Evolutionary conservation across 1,140 invertebrate species (phyloP).

Genomic region (Trichomalopsis sarcophagae): DNA sequence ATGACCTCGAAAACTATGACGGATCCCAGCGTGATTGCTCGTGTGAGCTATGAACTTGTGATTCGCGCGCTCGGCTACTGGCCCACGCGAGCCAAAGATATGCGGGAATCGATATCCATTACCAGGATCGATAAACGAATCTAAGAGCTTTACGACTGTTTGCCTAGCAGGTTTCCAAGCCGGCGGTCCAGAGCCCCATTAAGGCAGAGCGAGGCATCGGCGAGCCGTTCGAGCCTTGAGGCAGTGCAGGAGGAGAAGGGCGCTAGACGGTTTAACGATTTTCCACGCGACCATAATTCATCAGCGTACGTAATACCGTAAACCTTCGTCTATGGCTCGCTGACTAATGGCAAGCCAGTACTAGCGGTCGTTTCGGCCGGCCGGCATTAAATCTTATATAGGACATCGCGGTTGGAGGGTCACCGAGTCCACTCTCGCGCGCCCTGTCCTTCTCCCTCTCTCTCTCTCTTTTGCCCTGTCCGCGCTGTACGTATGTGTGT

Average conservation of each 20-base stretch:
- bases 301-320: conserved; percentile 40
- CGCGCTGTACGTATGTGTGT: too few species aligned
- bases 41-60: not conserved
- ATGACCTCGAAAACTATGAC: too few species aligned
- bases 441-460: not conserved
- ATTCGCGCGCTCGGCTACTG: not conserved
- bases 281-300: conserved; percentile 47
- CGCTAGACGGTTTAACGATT: conserved; percentile 47
- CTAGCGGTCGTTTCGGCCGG: conserved; percentile 13
- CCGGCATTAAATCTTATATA: conserved; percentile 38
- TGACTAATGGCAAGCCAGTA: conserved; percentile 46
- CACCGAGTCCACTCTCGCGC: not conserved
- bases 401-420: not conserved
- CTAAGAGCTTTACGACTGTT: conserved; percentile 47
- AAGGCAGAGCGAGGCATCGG: not conserved
- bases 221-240: not conserved
- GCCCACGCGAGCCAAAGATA: not conserved
- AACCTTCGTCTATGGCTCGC: conserved; percentile 40
- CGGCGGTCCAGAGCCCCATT: not conserved
- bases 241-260: not conserved
- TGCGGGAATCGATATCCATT: conserved; percentile 40
- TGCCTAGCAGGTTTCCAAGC: conserved; percentile 31
- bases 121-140: conserved; percentile 47
- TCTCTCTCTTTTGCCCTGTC: not conserved
- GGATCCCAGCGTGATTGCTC: too few species aligned